Evolutionary conservation across 2,113 vertebrate genomes (phyloP).

Genomic region (Chlamydotis undulata): DNA sequence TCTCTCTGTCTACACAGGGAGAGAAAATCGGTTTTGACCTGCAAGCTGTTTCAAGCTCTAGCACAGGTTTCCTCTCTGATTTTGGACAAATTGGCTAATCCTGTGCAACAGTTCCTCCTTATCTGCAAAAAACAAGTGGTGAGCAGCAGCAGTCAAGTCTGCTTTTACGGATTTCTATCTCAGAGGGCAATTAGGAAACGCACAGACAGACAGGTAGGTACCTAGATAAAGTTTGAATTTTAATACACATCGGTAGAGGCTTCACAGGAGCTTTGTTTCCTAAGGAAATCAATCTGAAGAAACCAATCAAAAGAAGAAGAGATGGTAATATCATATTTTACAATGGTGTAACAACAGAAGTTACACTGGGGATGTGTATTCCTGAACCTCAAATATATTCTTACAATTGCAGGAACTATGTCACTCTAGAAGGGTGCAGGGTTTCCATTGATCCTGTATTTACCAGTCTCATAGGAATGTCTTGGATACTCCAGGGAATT

Average conservation of each 20-base stretch:
- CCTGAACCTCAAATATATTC: not conserved
- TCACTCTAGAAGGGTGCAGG: rapidly evolving
- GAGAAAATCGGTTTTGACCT: conserved; percentile 9
- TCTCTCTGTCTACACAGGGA: not conserved
- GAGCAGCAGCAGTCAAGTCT: not conserved
- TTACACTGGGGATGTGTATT: not conserved
- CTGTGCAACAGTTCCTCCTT: not conserved
- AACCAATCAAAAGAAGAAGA: not conserved
- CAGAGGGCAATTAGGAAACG: not conserved
- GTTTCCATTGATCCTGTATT: not conserved
- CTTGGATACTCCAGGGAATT: not conserved
- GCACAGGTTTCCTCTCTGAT: not conserved
- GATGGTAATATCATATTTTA: not conserved
- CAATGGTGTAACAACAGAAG: not conserved
- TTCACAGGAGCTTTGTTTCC: not conserved
- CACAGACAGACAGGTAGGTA: not conserved
- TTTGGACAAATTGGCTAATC: not conserved
- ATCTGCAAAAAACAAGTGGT: not conserved
- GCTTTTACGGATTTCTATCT: not conserved
- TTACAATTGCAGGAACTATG: not conserved
- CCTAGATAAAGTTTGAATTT: not conserved
- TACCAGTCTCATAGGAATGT: not conserved
- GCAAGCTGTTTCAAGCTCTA: not conserved
- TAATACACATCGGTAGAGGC: not conserved
- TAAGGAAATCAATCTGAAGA: not conserved